A percentile compares a stretch with the other conserved stretches of the same genome.
These are phyloP conservation scores for Onychomys torridus DNA, from an alignment of 2,797 vertebrate genomes.

Conservation along the genomic window DNA sequence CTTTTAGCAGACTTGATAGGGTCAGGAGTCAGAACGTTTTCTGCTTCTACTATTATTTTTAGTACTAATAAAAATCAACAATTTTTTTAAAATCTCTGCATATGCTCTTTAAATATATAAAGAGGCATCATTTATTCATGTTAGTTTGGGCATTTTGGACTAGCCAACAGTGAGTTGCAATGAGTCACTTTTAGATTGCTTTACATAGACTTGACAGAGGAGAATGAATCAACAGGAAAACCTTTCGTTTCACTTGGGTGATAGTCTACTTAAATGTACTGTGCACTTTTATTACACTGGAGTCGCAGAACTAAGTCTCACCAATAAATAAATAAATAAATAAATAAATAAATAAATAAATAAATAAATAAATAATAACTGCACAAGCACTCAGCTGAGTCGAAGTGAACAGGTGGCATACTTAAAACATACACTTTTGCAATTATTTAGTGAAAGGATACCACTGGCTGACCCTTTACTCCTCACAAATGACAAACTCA, in stretches of 20 bases:
- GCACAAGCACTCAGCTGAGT: neutral
- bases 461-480: neutral
- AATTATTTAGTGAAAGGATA: neutral
- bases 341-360: no score
- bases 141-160: neutral
- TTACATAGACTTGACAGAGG: neutral
- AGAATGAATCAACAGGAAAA: neutral
- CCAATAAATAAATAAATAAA: no score
- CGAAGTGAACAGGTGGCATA: neutral
- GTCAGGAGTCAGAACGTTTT: neutral
- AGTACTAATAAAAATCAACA: neutral
- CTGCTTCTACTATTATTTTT: neutral
- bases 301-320: neutral
- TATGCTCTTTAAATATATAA: neutral
- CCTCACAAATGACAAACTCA: neutral
- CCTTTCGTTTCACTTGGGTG: neutral
- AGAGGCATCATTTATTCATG: neutral
- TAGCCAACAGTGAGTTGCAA: neutral
- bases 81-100: no score
- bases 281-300: conserved; percentile 39
- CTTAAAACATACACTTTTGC: neutral
- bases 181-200: conserved; percentile 37
- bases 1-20: neutral
- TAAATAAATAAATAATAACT: neutral
- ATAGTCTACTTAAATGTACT: conserved; percentile 41